Conservation (phyloP, 2,113 vertebrate species). For the Verasper variegatus region DNA sequence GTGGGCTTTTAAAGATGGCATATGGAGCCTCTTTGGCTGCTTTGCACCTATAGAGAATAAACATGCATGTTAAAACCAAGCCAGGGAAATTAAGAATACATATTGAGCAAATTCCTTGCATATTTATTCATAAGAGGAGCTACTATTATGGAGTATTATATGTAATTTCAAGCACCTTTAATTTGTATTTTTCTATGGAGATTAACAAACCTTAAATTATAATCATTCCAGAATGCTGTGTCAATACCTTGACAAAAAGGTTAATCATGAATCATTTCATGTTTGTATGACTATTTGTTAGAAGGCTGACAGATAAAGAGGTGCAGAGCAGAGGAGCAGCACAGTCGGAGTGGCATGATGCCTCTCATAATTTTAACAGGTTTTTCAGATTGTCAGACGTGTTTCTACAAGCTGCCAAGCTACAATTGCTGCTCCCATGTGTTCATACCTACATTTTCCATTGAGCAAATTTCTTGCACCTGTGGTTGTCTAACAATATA, state of each 20-base stretch:
- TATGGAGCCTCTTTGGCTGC: constrained; percentile 55
- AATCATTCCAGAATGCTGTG: constrained; percentile 1
- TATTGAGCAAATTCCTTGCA: constrained; percentile 1
- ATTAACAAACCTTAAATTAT: background rate
- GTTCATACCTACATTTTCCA: constrained; percentile 2
- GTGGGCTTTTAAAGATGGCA: constrained; percentile 69
- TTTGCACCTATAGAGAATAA: constrained; percentile 75
- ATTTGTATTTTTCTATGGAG: no score
- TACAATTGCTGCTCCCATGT: background rate
- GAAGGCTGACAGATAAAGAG: background rate
- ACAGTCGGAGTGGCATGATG: background rate
- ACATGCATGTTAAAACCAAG: constrained; percentile 22
- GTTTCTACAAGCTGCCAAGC: constrained; percentile 39
- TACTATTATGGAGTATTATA: background rate
- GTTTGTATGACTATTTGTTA: background rate
- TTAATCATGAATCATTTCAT: background rate
- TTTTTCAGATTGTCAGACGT: constrained; percentile 30
- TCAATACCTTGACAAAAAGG: background rate
- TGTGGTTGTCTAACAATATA: background rate
- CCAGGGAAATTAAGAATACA: background rate
- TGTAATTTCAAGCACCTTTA: no score
- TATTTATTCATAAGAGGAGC: background rate
- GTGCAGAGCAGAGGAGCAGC: no score
- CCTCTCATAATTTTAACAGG: background rate
- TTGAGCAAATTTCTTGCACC: background rate